Base-by-base conservation (phyloP, 2,797 vertebrate species). In the Cyclura pinguis region DNA sequence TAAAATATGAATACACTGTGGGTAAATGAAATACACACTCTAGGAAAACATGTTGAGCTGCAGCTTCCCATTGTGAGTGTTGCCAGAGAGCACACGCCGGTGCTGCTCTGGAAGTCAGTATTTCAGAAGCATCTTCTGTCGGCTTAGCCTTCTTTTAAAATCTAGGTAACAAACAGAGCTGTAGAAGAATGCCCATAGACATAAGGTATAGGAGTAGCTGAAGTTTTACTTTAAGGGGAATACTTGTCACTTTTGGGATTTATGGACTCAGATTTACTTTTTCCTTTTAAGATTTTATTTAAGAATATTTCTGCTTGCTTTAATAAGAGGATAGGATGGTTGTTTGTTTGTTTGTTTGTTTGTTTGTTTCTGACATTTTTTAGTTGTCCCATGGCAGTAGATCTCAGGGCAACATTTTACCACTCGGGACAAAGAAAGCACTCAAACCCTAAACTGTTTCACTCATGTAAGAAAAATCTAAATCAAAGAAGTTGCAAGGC, bases 91-190 rank as follows among this genome's bases (percentile, higher is more conserved):
- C 55, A 20, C 35, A 32, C 35, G 18, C 86, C 6, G 14, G 27
- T 9, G 29, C 29, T 50, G 24, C 42, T 80, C 72, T 85, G 57
- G 35, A 90, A 80, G 81, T 52, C 67, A 38, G n/a, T 50, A 42
- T 89, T 92, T 89, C 0, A 24, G 67, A 73, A 77, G 84, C 42
- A 83, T 90, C 3, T 32, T 27, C 88, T 89, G 10, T 82, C 87
- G 81, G 38, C 57, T 93, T 72, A 88, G 3, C 32, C 38, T 92
- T 55, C 73, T 55, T 35, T 9, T 80, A 42, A 80, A 32, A 16
- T 67, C 18, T 67, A 52, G 59, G 18, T 80, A 20, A 8, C 13
- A 32, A 67, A 6, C 9, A 27, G 29, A 52, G 18, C 59, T 20
- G 13, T 78, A 64, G 77, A 67, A n/a, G 76, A 27, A 6, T 1